These are phyloP conservation scores for Scolanthus callimorphus DNA, from an alignment of 92 coral and sea anemone genomes.

Conservation along the genomic window DNA sequence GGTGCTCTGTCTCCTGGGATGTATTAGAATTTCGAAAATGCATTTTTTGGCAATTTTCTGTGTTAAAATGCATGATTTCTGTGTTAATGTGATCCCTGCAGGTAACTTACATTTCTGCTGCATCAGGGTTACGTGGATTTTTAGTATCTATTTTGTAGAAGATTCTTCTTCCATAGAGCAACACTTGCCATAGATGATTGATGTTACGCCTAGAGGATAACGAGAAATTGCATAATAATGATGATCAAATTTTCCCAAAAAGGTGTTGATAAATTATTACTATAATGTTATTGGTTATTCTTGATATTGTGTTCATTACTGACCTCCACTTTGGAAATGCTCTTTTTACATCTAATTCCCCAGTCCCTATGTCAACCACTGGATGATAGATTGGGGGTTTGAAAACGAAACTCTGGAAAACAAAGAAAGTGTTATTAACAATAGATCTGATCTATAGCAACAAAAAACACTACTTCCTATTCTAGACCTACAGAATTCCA, in stretches of 20 bases:
- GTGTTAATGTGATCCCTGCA: background rate
- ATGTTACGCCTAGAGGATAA: constrained; percentile 88
- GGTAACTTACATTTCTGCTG: constrained; percentile 76
- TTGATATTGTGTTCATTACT: background rate
- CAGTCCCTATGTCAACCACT: constrained; percentile 86
- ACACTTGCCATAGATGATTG: constrained; percentile 95
- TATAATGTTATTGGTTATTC: too few species aligned
- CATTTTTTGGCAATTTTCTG: too few species aligned
- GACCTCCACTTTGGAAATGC: constrained; percentile 98
- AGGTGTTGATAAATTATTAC: too few species aligned
- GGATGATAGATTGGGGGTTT: constrained; percentile 96
- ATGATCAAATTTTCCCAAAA: too few species aligned
- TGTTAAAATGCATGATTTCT: too few species aligned
- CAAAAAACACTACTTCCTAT: too few species aligned
- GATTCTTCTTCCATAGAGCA: constrained; percentile 87
- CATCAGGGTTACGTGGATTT: constrained; percentile 79
- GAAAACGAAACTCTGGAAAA: constrained; percentile 61
- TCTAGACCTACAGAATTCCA: too few species aligned
- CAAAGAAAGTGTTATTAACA: too few species aligned
- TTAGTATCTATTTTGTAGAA: constrained; percentile 93
- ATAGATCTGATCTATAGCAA: too few species aligned
- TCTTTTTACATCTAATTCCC: constrained; percentile 89
- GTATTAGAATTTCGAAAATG: too few species aligned
- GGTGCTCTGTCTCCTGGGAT: too few species aligned
- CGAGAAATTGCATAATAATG: too few species aligned